Percentiles rank a stretch among this genome's conserved stretches.
Conservation (phyloP, 2,797 vertebrate species). For the Pachyuromys duprasi region DNA sequence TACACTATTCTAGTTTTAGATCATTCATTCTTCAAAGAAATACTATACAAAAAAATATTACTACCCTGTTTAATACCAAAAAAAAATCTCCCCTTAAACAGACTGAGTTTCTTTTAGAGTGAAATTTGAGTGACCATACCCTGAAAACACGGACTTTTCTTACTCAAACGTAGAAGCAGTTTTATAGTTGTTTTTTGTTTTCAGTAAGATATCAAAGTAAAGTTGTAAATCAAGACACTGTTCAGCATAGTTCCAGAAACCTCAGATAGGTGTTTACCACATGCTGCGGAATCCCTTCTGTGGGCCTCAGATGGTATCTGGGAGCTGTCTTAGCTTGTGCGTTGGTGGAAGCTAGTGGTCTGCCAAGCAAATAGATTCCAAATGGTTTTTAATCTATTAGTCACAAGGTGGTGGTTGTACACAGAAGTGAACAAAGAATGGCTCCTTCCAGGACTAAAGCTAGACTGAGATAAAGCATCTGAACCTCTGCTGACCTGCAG, state of each 20-base stretch:
- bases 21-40: neutral
- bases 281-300: neutral
- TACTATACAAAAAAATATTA: neutral
- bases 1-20: neutral
- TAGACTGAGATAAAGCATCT: neutral
- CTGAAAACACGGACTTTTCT: neutral
- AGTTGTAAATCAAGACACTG: neutral
- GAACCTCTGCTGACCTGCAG: too few relatives aligned
- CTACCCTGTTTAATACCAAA: neutral
- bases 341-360: neutral
- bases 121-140: neutral
- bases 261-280: neutral
- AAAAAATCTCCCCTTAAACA: neutral
- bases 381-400: neutral
- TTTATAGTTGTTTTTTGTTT: neutral
- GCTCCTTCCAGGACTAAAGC: neutral
- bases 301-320: neutral
- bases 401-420: too few relatives aligned
- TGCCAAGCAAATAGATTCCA: neutral
- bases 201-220: neutral
- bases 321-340: neutral
- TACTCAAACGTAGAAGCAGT: neutral
- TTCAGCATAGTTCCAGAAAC: neutral
- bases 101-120: neutral
- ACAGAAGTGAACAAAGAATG: neutral